A percentile compares a stretch with the other conserved stretches of the same genome.
Evolutionary conservation across 1,140 invertebrate species (phyloP).

Genomic region (Apolygus lucorum): DNA sequence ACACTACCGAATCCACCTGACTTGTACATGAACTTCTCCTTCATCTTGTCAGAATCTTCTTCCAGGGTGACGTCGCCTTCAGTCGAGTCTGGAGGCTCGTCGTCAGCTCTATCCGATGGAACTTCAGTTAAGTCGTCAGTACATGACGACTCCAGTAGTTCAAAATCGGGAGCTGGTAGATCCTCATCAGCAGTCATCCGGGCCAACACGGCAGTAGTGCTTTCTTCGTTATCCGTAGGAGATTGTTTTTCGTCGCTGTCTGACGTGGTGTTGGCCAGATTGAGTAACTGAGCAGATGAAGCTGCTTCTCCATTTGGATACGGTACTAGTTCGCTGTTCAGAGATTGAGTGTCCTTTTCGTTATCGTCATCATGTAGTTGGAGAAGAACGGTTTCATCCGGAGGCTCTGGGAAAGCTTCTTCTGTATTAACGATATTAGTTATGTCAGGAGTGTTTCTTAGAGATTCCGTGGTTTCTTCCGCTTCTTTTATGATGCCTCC

Average conservation of each 20-base stretch:
- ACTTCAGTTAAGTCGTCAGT: slow-evolving; percentile 30
- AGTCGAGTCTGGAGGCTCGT: slow-evolving; percentile 11
- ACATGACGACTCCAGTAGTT: slow-evolving; percentile 29
- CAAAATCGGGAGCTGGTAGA: slow-evolving; percentile 27
- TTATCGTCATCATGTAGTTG: not conserved
- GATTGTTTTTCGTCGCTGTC: not conserved
- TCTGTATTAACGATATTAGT: not conserved
- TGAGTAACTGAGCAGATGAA: no score
- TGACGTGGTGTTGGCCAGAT: not conserved
- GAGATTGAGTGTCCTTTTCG: not conserved
- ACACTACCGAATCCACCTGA: no score
- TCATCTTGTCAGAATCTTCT: slow-evolving; percentile 19
- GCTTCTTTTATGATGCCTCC: slow-evolving; percentile 33
- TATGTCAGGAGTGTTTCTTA: slow-evolving; percentile 1
- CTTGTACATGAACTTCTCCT: no score
- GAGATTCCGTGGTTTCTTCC: slow-evolving; percentile 25
- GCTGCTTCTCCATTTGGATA: not conserved
- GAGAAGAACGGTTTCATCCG: slow-evolving; percentile 2
- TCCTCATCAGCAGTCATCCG: slow-evolving; percentile 23
- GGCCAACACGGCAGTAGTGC: not conserved
- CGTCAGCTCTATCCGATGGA: not conserved
- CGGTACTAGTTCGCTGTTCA: not conserved
- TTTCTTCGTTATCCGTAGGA: slow-evolving; percentile 22
- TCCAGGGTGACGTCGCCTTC: slow-evolving; percentile 23
- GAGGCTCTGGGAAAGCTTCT: slow-evolving; percentile 23